Percentiles rank a stretch among this genome's conserved stretches.
These are phyloP conservation scores for Laticauda laticaudata DNA, from an alignment of 2,113 vertebrate species.

Conservation along the genomic window DNA sequence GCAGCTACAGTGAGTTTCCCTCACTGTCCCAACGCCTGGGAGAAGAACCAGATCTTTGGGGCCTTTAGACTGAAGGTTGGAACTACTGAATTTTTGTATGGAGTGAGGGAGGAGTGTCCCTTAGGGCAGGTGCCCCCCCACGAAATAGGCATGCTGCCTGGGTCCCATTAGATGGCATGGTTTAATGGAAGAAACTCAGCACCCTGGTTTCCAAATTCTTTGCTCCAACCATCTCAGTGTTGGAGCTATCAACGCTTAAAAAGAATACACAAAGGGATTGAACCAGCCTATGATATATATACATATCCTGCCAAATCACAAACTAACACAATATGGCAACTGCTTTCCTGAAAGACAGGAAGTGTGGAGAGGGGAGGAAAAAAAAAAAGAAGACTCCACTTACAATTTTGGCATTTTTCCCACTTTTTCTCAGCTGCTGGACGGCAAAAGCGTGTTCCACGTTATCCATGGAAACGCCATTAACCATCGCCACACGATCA, in stretches of 20 bases:
- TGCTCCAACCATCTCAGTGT: background rate
- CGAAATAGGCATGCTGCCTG: background rate
- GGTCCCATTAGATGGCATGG: background rate
- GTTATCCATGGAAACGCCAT: constrained; percentile 98
- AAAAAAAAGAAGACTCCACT: constrained; percentile 64
- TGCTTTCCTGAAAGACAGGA: background rate
- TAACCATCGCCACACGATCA: constrained; percentile 98
- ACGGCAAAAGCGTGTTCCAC: constrained; percentile 98
- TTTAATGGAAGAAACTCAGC: background rate
- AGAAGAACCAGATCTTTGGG: background rate
- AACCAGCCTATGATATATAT: background rate
- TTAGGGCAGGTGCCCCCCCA: background rate
- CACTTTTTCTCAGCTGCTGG: constrained; percentile 97
- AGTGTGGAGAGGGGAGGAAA: background rate
- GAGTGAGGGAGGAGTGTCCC: background rate
- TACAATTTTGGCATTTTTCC: constrained; percentile 99
- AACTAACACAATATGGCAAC: background rate
- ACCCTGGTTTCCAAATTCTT: background rate
- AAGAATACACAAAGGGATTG: background rate
- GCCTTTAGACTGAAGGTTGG: background rate
- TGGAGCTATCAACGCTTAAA: background rate
- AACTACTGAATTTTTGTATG: background rate
- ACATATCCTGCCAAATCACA: background rate
- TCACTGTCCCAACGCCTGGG: background rate
- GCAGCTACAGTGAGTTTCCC: background rate